Evolutionary conservation across 1,140 invertebrate species (phyloP), one percentile per base, ranked within the genome.

Genomic region (Macrosteles quadrilineatus): DNA sequence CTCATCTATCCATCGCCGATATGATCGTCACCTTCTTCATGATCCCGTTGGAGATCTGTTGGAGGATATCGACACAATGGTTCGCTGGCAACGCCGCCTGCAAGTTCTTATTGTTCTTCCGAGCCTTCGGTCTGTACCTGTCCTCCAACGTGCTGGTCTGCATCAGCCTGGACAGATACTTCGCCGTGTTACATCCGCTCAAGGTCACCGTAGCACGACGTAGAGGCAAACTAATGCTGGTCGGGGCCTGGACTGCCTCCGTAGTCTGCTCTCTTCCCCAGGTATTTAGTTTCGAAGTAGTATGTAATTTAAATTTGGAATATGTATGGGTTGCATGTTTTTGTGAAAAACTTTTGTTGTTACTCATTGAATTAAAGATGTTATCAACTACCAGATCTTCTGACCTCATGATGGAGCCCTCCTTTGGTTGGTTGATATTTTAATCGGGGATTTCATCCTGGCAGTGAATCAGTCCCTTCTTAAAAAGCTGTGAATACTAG

Each of bases 131-230:
- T 19, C 86, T 92, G n/a, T 94, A 94, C 76, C 81, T 94, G 1
- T 91, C 90, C 1, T 92, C 90, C 21, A 91, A 91, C 76, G 87
- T 94, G 0, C 81, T 95, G 14, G 88, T 94, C 3, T 92, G 91
- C 75, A 89, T 95, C 40, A 91, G 88, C 4, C 76, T 94, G 47
- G 92, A 95, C 80, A 82, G 89, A 32, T 91, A 90, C 75, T 92
- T 92, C 75, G 91, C 91, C 0, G 89, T 94, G 36, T 80, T 92
- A 27, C 86, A 91, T 76, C 91, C 91, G 0, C 79, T 94, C 31
- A 85, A 85, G 73, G 83, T 91, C 30, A 86, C 87, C 67, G 87
- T 87, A 69, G 91, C 90, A 0, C 83, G 87, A 36, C 80, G 85
- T 53, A 78, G 91, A 63, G 88, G 89, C 0, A 90, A 90, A 76